These are phyloP conservation scores for Caenorhabditis panamensis DNA, from an alignment of 2,888 invertebrate genomes.

Conservation along the genomic window DNA sequence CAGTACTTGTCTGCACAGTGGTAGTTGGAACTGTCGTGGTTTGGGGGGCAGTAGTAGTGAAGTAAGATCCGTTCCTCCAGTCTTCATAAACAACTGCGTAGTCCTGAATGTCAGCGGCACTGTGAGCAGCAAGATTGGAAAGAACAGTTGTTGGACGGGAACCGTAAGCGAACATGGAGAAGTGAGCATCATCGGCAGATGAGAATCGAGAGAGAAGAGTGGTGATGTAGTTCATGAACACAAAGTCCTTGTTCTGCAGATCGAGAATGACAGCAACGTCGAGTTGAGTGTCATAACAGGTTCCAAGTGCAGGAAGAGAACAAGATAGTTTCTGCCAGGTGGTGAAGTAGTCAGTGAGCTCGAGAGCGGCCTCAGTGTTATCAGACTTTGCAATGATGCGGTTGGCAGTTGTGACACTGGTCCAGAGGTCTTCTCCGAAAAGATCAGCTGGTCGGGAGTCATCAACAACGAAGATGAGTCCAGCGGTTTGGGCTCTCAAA, in stretches of 20 bases:
- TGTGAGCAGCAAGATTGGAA: constrained; percentile 37
- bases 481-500: constrained; percentile 30
- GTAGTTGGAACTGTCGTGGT: constrained; percentile 37
- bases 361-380: constrained; percentile 7
- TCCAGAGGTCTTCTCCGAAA: constrained; percentile 58
- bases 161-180: constrained; percentile 55
- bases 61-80: constrained; percentile 53
- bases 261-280: constrained; percentile 54
- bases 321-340: constrained; percentile 50
- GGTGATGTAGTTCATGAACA: constrained; percentile 53
- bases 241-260: constrained; percentile 39
- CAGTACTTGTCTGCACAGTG: constrained; percentile 1
- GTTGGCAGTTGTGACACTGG: constrained; percentile 25
- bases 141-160: constrained; percentile 25
- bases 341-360: constrained; percentile 30
- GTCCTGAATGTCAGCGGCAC: constrained; percentile 27
- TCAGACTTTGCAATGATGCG: constrained; percentile 14
- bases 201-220: constrained; percentile 40
- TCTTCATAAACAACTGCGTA: constrained; percentile 31
- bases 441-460: constrained; percentile 26
- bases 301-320: constrained; percentile 32
- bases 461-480: constrained; percentile 56
- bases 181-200: constrained; percentile 48
- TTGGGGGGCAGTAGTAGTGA: constrained; percentile 29
- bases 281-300: constrained; percentile 50